Conservation (phyloP, 2,113 vertebrate species). For the Ptilonorhynchus violaceus region DNA sequence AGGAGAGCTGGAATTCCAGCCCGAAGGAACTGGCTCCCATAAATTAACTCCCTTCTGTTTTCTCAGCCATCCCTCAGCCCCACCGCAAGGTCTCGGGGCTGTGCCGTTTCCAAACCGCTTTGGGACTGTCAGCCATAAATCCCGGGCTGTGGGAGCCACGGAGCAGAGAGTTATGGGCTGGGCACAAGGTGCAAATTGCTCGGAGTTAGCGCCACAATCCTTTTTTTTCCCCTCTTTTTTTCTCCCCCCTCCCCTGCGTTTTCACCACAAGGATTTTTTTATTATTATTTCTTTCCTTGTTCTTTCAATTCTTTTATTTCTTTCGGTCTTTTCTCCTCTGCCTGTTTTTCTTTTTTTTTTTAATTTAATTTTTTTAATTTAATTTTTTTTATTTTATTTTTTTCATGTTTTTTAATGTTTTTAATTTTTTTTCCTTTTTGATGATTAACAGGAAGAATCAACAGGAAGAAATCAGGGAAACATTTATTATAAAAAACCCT, state of each 20-base stretch:
- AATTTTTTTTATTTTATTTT: neutral
- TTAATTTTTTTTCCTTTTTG: neutral
- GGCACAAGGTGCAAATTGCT: slow-evolving; percentile 67
- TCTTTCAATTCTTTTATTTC: neutral
- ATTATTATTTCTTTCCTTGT: neutral
- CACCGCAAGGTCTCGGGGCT: slow-evolving; percentile 52
- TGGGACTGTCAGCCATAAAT: slow-evolving; percentile 54
- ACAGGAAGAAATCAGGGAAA: neutral
- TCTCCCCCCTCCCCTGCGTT: rapidly evolving
- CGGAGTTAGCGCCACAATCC: slow-evolving; percentile 29
- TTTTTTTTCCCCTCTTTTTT: neutral
- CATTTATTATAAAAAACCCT: neutral
- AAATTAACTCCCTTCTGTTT: slow-evolving; percentile 56
- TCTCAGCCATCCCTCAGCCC: slow-evolving; percentile 43
- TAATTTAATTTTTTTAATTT: too few relatives aligned
- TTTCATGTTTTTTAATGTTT: too few relatives aligned
- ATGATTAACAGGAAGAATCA: neutral
- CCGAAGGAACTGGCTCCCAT: slow-evolving; percentile 43
- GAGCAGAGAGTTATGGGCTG: slow-evolving; percentile 42
- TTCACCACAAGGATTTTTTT: neutral
- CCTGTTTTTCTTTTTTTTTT: neutral
- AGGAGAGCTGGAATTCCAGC: slow-evolving; percentile 25
- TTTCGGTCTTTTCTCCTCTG: neutral
- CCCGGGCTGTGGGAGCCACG: slow-evolving; percentile 18
- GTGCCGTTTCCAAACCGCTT: slow-evolving; percentile 54